phyloP scores from a whole-genome alignment of 2,888 invertebrate species.

The Cinara cedri region DNA sequence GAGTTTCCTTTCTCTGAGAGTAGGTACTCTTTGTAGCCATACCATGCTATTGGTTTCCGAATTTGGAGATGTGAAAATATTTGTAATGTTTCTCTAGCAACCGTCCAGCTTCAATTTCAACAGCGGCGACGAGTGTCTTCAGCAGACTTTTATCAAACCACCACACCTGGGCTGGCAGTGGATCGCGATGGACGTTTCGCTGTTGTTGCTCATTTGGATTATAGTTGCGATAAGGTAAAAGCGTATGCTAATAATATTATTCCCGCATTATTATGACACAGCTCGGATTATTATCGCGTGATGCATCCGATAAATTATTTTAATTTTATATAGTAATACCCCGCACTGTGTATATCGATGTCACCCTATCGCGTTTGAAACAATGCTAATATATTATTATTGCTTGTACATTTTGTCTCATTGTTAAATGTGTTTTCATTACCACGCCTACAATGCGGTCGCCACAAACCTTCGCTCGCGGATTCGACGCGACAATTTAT shows the following conservation, averaged over 20 bases:
- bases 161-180: conserved; percentile 46
- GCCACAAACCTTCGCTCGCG: not conserved
- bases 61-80: too few relatives aligned
- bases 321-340: not conserved
- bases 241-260: too few relatives aligned
- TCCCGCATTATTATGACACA: not conserved
- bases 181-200: conserved; percentile 50
- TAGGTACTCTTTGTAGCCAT: too few relatives aligned
- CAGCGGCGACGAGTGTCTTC: conserved; percentile 49
- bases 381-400: not conserved
- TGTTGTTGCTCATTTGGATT: conserved; percentile 43
- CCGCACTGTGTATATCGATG: too few relatives aligned
- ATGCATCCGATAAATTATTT: not conserved
- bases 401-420: not conserved
- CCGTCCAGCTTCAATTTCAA: not conserved
- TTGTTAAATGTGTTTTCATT: conserved; percentile 1
- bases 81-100: too few relatives aligned
- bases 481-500: not conserved
- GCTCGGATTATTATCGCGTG: too few relatives aligned
- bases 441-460: not conserved
- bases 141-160: conserved; percentile 48
- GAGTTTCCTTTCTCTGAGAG: too few relatives aligned
- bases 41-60: too few relatives aligned
- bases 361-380: too few relatives aligned
- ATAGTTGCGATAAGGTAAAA: conserved; percentile 32